These are phyloP conservation scores for Tyrannus savana DNA, from an alignment of 2,113 vertebrate species.

Conservation along the genomic window DNA sequence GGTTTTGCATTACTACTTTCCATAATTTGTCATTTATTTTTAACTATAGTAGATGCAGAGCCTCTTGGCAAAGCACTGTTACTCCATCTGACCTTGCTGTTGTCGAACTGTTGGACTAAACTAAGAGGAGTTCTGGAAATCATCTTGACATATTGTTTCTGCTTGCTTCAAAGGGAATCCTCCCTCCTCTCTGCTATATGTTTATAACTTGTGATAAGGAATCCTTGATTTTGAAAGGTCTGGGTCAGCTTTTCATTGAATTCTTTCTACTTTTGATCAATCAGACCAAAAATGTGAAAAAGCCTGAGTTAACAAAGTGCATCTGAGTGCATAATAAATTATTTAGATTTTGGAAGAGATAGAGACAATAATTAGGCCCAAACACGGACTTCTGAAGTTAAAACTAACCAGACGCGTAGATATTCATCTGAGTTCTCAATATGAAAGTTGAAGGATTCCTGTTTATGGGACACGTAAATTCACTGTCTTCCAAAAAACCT, in stretches of 20 bases:
- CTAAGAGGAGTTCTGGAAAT: not conserved
- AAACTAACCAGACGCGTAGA: not conserved
- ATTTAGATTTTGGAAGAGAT: not conserved
- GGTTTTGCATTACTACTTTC: not conserved
- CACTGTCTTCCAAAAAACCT: not conserved
- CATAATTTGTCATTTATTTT: not conserved
- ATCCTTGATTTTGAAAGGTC: not conserved
- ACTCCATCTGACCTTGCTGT: not conserved
- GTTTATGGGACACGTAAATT: not conserved
- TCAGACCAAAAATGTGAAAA: not conserved
- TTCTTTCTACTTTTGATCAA: not conserved
- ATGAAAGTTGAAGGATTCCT: not conserved
- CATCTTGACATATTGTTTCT: not conserved
- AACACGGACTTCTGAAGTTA: not conserved
- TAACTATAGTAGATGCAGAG: not conserved
- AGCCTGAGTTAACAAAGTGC: not conserved
- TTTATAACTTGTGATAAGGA: not conserved
- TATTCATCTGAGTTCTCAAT: not conserved
- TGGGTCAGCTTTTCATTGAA: not conserved
- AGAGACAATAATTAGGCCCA: not conserved
- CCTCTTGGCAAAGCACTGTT: not conserved
- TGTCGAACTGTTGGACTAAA: not conserved
- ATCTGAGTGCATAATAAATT: not conserved
- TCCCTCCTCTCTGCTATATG: not conserved
- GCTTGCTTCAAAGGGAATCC: not conserved